Base-by-base conservation (phyloP, 2,888 invertebrate genomes). In the Ophioninae sp. region DNA sequence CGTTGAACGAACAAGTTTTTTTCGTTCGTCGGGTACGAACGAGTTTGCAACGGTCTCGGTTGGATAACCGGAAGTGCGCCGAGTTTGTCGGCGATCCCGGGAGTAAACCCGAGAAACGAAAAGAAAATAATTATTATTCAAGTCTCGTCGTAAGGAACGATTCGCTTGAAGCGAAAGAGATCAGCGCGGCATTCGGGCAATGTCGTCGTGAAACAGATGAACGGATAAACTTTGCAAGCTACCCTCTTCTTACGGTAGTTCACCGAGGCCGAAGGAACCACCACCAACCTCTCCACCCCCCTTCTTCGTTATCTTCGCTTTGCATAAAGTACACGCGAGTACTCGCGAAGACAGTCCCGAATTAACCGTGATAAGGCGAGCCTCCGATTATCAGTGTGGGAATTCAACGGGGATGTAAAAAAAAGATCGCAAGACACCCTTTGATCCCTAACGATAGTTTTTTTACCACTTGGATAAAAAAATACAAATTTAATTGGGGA, bases 161-260 rank as follows among this genome's bases (percentile, higher is more conserved):
- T 65, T 65, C 64, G 41, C 65, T 67, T 20, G 39, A 8, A 77
- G 63, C 68, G 67, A 8, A n/a, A 39, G 41, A 72, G 44, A 77
- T 72, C 68, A 51, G 23, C 67, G 65, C 61, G 63, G 69, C 63
- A 37, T n/a, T 9, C 59, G 17, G n/a, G 51, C 56, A 9, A 23
- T 68, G 39, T 58, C 64, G 61, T 79, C 83, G 83, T 76, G 82
- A 81, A 79, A 69, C 74, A 71, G 83, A 84, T 81, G 80, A 77
- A 75, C 83, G 82, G 85, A 86, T 86, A 85, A 86, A 81, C 75
- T 79, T 64, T 61, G 39, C 65, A 63, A 22, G 20, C 69, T 68
- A 58, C 63, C 10, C 73, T 59, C 61, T 63, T 63, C 61, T 59
- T 30, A 30, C 30, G 30, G 30, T 30, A 30, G 30, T 68, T 44